Evolutionary conservation across 2,888 invertebrate genomes (phyloP).

Genomic region (Esperia sulphurella): DNA sequence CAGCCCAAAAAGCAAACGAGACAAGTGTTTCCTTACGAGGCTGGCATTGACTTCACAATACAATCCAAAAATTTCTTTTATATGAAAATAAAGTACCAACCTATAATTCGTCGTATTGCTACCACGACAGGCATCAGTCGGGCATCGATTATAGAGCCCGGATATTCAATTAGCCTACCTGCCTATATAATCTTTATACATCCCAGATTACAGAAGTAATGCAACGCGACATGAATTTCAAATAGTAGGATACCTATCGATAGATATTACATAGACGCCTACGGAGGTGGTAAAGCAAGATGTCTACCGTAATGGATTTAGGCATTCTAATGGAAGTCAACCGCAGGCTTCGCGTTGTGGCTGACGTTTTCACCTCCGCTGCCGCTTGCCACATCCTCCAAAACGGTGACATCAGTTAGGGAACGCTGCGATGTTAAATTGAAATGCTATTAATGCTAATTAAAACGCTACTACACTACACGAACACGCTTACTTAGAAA

Average conservation of each 20-base stretch:
- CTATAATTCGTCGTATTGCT: no score
- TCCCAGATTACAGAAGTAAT: not conserved
- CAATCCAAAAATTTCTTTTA: no score
- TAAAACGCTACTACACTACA: no score
- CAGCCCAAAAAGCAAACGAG: no score
- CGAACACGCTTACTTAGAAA: constrained; percentile 1
- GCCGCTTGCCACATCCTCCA: constrained; percentile 34
- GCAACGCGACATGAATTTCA: not conserved
- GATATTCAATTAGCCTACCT: constrained; percentile 1
- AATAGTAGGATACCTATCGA: no score
- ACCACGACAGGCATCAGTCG: constrained; percentile 19
- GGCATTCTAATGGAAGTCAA: constrained; percentile 62
- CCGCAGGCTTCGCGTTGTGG: constrained; percentile 63
- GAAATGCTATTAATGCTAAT: not conserved
- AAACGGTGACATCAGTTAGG: constrained; percentile 30
- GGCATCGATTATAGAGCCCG: constrained; percentile 21
- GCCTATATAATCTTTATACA: not conserved
- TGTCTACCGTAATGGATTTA: constrained; percentile 60
- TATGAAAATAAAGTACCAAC: no score
- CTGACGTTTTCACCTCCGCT: constrained; percentile 31
- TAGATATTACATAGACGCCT: no score
- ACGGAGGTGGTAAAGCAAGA: constrained; percentile 25
- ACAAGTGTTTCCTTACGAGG: no score
- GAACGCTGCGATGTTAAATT: not conserved
- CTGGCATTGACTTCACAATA: no score